Evolutionary conservation across 37 sponge, comb jelly and placozoan genomes (phyloP).

Genomic region (Cliona cf. orientalis): DNA sequence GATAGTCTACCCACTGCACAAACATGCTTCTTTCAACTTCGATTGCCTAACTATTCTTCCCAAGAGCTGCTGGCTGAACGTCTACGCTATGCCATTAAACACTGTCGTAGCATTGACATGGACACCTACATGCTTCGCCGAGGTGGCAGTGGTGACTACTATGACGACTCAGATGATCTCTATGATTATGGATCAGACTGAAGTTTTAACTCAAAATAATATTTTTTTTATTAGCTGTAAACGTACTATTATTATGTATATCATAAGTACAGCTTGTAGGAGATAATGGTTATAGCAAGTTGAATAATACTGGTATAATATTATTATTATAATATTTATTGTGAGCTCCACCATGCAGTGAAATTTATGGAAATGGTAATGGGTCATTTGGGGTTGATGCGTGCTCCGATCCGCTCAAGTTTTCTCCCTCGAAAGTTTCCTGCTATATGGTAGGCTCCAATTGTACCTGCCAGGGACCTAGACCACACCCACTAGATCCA

Average conservation of each 20-base stretch:
- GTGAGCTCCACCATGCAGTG: no score
- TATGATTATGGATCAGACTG: neutral
- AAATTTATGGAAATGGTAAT: no score
- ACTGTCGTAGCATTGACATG: slow-evolving; percentile 93
- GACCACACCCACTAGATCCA: no score
- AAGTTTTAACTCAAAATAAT: neutral
- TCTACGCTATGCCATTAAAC: slow-evolving; percentile 86
- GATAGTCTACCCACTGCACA: slow-evolving; percentile 90
- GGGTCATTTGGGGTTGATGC: no score
- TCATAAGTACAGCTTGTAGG: neutral
- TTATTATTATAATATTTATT: no score
- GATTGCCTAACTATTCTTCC: slow-evolving; percentile 80
- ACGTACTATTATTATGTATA: neutral
- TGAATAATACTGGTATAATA: no score
- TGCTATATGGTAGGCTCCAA: no score
- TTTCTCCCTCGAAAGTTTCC: no score
- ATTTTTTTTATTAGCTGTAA: neutral
- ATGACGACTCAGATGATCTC: slow-evolving; percentile 39
- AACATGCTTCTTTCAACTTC: slow-evolving; percentile 95
- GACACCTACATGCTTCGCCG: slow-evolving; percentile 91
- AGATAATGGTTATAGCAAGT: no score
- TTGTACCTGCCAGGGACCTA: no score
- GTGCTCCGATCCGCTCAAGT: no score
- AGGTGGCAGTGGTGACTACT: slow-evolving; percentile 11
- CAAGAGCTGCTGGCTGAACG: slow-evolving; percentile 75